Base-by-base conservation (phyloP, 1,140 invertebrate genomes). In the Diabrotica undecimpunctata region DNA sequence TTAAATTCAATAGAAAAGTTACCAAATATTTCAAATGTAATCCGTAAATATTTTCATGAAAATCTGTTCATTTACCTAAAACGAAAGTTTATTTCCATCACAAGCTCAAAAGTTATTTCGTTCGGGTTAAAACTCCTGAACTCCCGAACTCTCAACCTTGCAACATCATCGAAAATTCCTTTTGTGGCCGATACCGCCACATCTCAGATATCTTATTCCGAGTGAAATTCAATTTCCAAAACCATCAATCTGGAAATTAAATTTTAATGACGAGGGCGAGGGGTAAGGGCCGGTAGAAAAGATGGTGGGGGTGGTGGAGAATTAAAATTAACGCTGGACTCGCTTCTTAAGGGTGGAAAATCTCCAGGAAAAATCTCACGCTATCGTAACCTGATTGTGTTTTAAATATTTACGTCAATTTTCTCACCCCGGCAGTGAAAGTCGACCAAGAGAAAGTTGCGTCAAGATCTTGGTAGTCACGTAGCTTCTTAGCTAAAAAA, bases 331-430 rank as follows among this genome's bases (percentile, higher is more conserved):
- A 57, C 55, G 37, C 55, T 12, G 12, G 35, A 9, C 54, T 55
- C 54, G 13, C 25, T 36, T 57, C 36, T 8, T 9, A n/a, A 8
- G 10, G n/a, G 38, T n/a, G 36, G 35, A 25, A 54, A 13, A 54
- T 54, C 53, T 37, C 11, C 7, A 46, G 11, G 56, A 66, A 66
- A 63, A 58, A 12, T 52, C n/a, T 37, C 25, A 12, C 66, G 52
- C 62, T 37, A 64, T 12, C 57, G 38, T 38, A 57, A 64, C 64
- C 53, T 68, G 67, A 68, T 68, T 68, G 67, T 61, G 64, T 66
- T 68, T 68, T 66, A 68, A 68, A 68, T 68, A 68, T 68, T 68
- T 63, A 68, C 61, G 61, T 68, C 67, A 63, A 63, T 68, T 68
- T 68, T 64, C 56, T 36, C 25, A 57, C 55, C 10, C 10, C 36